phyloP scores from a whole-genome alignment of 2,797 vertebrate genomes.

The Tiaroga cobitis region DNA sequence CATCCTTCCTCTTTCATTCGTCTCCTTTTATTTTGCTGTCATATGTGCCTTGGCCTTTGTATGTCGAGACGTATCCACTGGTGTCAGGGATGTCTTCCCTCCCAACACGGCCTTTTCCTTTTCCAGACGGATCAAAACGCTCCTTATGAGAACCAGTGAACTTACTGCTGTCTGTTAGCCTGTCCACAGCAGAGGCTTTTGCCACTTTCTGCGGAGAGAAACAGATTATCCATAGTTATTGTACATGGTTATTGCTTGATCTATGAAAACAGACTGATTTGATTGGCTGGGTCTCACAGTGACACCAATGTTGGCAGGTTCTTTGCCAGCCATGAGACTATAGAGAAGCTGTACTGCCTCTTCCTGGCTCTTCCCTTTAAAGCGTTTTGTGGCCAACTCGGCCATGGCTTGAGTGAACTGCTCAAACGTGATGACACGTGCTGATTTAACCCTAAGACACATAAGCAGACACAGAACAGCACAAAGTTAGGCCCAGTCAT shows the following conservation, averaged over 20 bases:
- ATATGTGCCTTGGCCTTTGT: conserved; percentile 79
- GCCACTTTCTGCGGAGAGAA: conserved; percentile 70
- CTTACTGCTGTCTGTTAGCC: conserved; percentile 78
- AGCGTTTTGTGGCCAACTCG: conserved; percentile 84
- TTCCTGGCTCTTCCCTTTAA: conserved; percentile 79
- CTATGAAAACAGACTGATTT: neutral
- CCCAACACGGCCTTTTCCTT: conserved; percentile 77
- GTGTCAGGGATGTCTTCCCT: conserved; percentile 72
- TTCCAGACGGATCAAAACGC: conserved; percentile 79
- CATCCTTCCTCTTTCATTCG: conserved; percentile 37
- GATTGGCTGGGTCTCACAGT: conserved; percentile 78
- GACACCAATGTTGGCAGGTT: conserved; percentile 75
- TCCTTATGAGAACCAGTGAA: conserved; percentile 83
- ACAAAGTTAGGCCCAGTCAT: neutral
- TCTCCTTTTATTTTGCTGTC: conserved; percentile 77
- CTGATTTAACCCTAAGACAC: conserved; percentile 79
- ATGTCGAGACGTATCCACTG: conserved; percentile 78
- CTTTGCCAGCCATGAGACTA: conserved; percentile 82
- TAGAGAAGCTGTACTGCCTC: conserved; percentile 80
- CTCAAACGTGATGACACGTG: conserved; percentile 83
- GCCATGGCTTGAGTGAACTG: conserved; percentile 85
- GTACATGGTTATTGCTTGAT: neutral
- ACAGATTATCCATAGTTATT: neutral
- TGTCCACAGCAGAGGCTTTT: conserved; percentile 77
- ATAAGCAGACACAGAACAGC: conserved; percentile 7